These are phyloP conservation scores for Solenopsis fugax DNA, from an alignment of 1,140 invertebrate species.

Conservation along the genomic window DNA sequence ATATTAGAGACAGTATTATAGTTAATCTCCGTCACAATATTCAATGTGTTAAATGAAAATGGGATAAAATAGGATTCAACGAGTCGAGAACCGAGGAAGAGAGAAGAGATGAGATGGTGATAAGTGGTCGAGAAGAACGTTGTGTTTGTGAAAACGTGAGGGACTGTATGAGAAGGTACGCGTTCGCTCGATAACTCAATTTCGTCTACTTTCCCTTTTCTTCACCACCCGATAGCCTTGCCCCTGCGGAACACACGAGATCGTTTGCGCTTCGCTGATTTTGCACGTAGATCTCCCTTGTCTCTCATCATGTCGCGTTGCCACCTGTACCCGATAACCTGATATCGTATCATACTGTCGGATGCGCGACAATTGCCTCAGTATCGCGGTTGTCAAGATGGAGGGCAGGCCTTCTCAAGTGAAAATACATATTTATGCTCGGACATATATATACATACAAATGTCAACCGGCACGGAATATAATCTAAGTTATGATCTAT, in stretches of 20 bases:
- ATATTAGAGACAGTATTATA: not conserved
- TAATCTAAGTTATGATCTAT: slow-evolving; percentile 50
- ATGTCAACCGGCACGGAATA: not conserved
- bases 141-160: slow-evolving; percentile 5
- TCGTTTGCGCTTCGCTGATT: slow-evolving; percentile 25
- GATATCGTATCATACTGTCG: slow-evolving; percentile 37
- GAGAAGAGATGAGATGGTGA: not conserved
- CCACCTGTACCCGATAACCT: slow-evolving; percentile 47
- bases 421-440: slow-evolving; percentile 58
- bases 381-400: slow-evolving; percentile 38
- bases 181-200: slow-evolving; percentile 55
- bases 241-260: slow-evolving; percentile 13
- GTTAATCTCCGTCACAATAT: not conserved
- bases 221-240: slow-evolving; percentile 15
- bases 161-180: not conserved
- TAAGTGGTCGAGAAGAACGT: slow-evolving; percentile 37
- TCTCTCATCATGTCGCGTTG: slow-evolving; percentile 25
- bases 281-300: slow-evolving; percentile 26
- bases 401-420: not conserved
- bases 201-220: slow-evolving; percentile 19
- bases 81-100: slow-evolving; percentile 43
- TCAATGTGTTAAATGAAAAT: slow-evolving; percentile 20
- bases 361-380: slow-evolving; percentile 52
- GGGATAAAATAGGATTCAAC: slow-evolving; percentile 36
- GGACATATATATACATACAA: slow-evolving; percentile 23